Conservation (phyloP, 37 sponge, comb jelly and placozoan species). For the Mnemiopsis leidyi region DNA sequence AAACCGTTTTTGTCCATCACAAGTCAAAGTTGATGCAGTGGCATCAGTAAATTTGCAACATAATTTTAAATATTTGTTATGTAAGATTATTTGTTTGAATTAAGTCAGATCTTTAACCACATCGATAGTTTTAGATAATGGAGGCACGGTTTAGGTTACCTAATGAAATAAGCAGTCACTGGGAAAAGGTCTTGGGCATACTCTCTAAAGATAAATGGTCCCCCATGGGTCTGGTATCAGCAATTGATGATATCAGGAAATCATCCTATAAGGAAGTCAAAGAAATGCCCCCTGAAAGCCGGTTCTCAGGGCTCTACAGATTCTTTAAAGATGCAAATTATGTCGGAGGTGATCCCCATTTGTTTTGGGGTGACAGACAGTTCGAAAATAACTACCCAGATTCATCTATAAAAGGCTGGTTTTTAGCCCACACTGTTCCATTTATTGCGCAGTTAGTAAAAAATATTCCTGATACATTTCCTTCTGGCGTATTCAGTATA, state of each 20-base stretch:
- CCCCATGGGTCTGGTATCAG: background rate
- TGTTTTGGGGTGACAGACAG: conserved; percentile 14
- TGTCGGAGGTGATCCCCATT: background rate
- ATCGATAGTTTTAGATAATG: too few relatives aligned
- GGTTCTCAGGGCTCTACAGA: background rate
- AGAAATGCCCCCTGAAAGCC: background rate
- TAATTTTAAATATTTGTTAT: too few relatives aligned
- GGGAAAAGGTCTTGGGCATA: background rate
- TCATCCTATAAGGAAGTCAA: background rate
- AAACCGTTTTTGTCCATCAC: too few relatives aligned
- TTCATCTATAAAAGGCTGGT: conserved; percentile 45
- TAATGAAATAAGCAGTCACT: background rate
- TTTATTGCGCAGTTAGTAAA: conserved; percentile 4
- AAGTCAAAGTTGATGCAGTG: too few relatives aligned
- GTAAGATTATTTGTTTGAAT: too few relatives aligned
- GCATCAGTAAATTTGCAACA: too few relatives aligned
- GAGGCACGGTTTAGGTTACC: background rate
- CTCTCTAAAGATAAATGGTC: background rate
- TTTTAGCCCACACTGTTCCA: conserved; percentile 60
- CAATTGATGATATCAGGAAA: background rate
- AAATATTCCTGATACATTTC: background rate
- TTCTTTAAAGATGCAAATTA: background rate
- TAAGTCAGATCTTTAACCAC: too few relatives aligned
- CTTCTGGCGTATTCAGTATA: background rate
- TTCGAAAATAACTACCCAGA: background rate